Base-by-base conservation (phyloP, 2,113 vertebrate species). In the Perca flavescens region DNA sequence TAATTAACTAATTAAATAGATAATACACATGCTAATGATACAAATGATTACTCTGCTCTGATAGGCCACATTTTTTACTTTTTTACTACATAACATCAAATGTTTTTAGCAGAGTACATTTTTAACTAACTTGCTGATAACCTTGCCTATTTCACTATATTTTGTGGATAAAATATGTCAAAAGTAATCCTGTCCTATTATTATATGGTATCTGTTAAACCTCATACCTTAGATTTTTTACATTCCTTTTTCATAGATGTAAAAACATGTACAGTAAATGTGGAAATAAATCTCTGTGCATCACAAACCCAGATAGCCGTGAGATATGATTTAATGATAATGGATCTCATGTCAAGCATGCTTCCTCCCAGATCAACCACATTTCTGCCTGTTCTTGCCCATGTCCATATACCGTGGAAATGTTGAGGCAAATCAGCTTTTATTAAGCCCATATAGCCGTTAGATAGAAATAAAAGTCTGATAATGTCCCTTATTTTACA, bases 401-500 rank as follows among this genome's bases (percentile, higher is more conserved):
- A 28, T 80, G 80, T 91, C 78, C 74, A 52, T 66, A 70, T 71
- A 80, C 63, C 28, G 31, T 69, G 72, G 74, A 87, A 64, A 89
- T 67, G 62, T 53, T 77, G 25, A 86, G 74, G 76, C 80, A 80
- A 80, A 91, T 91, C 84, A 84, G 73, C 65, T 63, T 75, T 70
- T 81, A 84, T 87, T 92, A 92, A 93, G 85, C 83, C 65, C 21
- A 40, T 75, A 83, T 85, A 87, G 78, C 86, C 68, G 28, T 77
- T 89, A 87, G 85, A 92, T 88, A 90, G 79, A 89, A 94, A 88
- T 82, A 88, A 89, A 91, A 89, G 83, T 90, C 89, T 80, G 87
- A 91, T 89, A 88, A 89, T 87, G 86, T 86, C 88, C 64, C 83
- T 81, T 73, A 77, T 86, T 90, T 89, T 79, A 76, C 72, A 75